Evolutionary conservation across 2,888 invertebrate genomes (phyloP).

Genomic region (Urechis unicinctus): DNA sequence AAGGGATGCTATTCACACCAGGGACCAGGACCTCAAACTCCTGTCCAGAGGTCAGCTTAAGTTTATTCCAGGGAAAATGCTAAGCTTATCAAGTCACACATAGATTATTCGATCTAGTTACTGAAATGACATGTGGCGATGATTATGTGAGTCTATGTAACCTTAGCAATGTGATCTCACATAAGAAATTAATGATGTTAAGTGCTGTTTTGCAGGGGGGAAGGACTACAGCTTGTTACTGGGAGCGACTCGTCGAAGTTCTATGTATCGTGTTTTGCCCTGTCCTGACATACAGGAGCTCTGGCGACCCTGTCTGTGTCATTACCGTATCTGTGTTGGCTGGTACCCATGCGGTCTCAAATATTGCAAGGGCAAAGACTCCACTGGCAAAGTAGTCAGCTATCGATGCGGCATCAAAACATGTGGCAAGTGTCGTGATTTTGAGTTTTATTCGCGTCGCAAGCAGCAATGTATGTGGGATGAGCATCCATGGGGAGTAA

Average conservation of each 20-base stretch:
- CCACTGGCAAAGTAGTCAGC: conserved; percentile 60
- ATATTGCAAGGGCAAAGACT: conserved; percentile 79
- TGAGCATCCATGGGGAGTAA: conserved; percentile 16
- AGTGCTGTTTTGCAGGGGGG: too few species aligned
- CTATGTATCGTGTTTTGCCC: conserved; percentile 53
- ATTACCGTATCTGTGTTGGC: conserved; percentile 65
- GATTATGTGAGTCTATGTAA: too few species aligned
- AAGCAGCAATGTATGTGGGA: conserved; percentile 70
- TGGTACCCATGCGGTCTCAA: conserved; percentile 96
- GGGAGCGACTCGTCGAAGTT: conserved; percentile 62
- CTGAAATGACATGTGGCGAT: too few species aligned
- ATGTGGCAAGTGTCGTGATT: conserved; percentile 81
- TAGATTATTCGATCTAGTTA: too few species aligned
- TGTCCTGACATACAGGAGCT: conserved; percentile 5
- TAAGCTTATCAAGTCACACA: too few species aligned
- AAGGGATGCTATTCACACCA: conserved; percentile 29
- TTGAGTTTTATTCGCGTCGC: conserved; percentile 76
- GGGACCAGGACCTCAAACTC: conserved; percentile 35
- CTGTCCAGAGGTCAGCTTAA: conserved; percentile 14
- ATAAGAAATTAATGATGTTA: too few species aligned
- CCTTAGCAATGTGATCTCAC: too few species aligned
- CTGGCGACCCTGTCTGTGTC: conserved; percentile 16
- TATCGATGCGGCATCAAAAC: conserved; percentile 95
- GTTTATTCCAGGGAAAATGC: too few species aligned
- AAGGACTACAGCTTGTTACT: conserved; percentile 49